phyloP scores from a whole-genome alignment of 2,888 invertebrate species.

The Epiblema foenella region DNA sequence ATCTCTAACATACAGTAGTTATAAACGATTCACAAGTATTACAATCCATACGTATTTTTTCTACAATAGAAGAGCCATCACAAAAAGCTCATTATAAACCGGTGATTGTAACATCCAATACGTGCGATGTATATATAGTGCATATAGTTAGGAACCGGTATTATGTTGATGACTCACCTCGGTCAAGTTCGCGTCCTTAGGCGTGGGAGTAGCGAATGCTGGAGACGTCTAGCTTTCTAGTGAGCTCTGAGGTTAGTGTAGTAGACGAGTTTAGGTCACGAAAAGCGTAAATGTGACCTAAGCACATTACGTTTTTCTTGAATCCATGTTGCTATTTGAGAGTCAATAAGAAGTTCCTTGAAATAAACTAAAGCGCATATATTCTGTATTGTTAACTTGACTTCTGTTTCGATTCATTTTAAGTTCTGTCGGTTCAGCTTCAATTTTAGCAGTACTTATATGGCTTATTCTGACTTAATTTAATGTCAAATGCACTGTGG shows the following conservation, averaged over 20 bases:
- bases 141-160: conserved; percentile 47
- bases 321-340: not conserved
- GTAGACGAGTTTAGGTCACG: conserved; percentile 6
- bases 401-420: not conserved
- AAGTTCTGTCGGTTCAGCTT: no score
- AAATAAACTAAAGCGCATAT: not conserved
- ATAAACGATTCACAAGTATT: not conserved
- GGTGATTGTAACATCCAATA: conserved; percentile 18
- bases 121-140: conserved; percentile 20
- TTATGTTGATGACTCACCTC: conserved; percentile 46
- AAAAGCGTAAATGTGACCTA: no score
- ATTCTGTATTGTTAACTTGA: not conserved
- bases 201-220: conserved; percentile 38
- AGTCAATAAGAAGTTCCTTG: not conserved
- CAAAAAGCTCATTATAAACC: conserved; percentile 33
- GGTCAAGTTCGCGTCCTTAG: conserved; percentile 48
- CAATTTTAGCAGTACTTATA: no score
- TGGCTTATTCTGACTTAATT: no score
- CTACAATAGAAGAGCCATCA: conserved; percentile 13
- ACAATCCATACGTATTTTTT: not conserved
- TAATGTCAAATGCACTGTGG: not conserved
- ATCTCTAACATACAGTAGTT: not conserved
- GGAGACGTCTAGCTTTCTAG: conserved; percentile 42
- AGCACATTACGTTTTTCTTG: not conserved
- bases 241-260: conserved; percentile 10